Evolutionary conservation across 2,797 vertebrate genomes (phyloP).

Genomic region (Phaenicophaeus curvirostris): DNA sequence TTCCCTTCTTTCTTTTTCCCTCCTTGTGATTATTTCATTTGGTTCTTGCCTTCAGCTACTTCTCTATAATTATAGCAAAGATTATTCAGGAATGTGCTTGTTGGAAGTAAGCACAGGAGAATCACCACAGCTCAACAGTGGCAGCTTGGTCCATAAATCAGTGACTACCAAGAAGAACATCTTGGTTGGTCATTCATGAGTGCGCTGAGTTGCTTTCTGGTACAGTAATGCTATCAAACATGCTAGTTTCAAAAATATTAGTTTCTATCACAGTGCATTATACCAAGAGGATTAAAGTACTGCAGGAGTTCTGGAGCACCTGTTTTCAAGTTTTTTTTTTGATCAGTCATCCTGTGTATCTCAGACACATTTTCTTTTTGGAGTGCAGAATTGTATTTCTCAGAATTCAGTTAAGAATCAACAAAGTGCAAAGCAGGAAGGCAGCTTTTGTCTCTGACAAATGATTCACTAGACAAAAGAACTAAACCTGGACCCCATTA

Average conservation of each 20-base stretch:
- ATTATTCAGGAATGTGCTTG: not conserved
- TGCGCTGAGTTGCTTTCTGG: not conserved
- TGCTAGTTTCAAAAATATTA: not conserved
- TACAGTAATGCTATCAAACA: not conserved
- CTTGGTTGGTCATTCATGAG: not conserved
- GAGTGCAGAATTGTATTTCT: not conserved
- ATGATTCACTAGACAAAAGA: not conserved
- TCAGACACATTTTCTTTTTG: not conserved
- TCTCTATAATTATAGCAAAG: not conserved
- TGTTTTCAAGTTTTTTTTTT: not conserved
- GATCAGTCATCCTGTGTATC: not conserved
- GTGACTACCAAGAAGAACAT: not conserved
- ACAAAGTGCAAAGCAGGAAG: not conserved
- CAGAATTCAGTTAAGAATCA: not conserved
- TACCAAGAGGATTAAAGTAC: not conserved
- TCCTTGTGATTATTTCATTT: not conserved
- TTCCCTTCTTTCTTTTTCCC: not conserved
- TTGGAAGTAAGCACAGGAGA: not conserved
- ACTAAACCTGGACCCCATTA: not conserved
- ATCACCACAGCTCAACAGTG: not conserved
- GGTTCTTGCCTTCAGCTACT: not conserved
- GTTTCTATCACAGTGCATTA: not conserved
- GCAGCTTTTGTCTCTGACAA: not conserved
- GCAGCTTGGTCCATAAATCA: not conserved
- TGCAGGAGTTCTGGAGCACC: not conserved